Base-by-base conservation (phyloP, 2,888 invertebrate species). In the Limnephilus lunatus region DNA sequence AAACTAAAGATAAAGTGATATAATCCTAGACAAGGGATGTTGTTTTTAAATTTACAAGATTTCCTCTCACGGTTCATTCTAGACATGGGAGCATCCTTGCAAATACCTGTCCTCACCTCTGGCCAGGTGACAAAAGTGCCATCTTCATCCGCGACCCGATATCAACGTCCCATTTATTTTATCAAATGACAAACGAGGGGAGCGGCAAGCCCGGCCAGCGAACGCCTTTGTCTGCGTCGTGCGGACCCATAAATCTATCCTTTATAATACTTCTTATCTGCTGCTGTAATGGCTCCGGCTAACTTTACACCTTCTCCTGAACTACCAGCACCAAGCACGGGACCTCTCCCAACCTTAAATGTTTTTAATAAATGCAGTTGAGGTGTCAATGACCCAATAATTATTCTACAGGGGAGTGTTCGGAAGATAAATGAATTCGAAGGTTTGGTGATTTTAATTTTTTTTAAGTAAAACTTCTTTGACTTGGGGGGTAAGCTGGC, bases 111-210 rank as follows among this genome's bases (percentile, higher is more conserved):
- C 86, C 25, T 12, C 80, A 80, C 88, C 88, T 7, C 32, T 81
- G 81, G 25, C 32, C 30, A 48, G 83, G 32, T 82, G 83, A 89
- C 91, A 85, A 89, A 88, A 32, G 90, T 15, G 68, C 48, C 87
- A 53, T 81, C 87, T 89, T 80, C 53, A 5, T 53, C 68, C 14
- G 92, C 44, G 88, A 92, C 53, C 90, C 88, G 90, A 90, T 92
- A 85, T 89, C 35, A 90, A 81, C 87, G 81, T 81, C 87, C 92
- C 92, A 90, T 90, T 90, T 89, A 92, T 92, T 87, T 92, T 92
- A 89, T 91, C 89, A 91, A 88, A 92, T 92, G 92, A 92, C 92
- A 92, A 91, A 92, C 92, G 90, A 85, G 53, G 31, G 68, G 68
- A 48, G 89, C 81, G 81, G 92, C 25, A 35, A n/a, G 31, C 39